Evolutionary conservation across 2,888 invertebrate species (phyloP), one percentile per base, ranked within the genome.

Genomic region (Xanthia togata): DNA sequence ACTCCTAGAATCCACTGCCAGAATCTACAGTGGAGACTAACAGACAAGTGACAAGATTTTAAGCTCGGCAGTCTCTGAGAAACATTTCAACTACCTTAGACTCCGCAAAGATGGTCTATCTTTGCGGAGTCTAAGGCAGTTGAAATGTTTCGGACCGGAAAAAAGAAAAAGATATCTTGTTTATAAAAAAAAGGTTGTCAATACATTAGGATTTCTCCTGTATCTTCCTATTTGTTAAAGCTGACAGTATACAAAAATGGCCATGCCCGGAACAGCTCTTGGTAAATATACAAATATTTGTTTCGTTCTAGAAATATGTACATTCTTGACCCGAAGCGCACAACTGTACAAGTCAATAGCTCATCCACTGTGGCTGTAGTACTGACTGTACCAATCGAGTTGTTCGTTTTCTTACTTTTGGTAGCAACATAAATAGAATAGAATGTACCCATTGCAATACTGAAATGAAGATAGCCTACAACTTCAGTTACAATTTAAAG

Each of bases 311-410:
- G 55, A 76, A 64, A 62, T n/a, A 14, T 44, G 44, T 44, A 44
- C 9, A 75, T 53, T 20, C 77, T 75, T 75, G 77, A 74, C 60
- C 74, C 17, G n/a, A 53, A 53, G 31, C 12, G 31, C 50, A 50
- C 8, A 31, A 31, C 65, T 65, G 31, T 4, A 47, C 26, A 71
- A 71, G 60, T 50, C 38, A 50, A 60, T 14, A 73, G 41, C 38
- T 38, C 9, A 38, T 8, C 38, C 38, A 38, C 38, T 9, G 38
- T 38, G 35, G 26, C 20, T 38, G 1, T 64, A 55, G 53, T 47
- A 17, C 6, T 2, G 11, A 38, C n/a, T 68, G 35, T n/a, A 44
- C 64, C 11, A 26, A 26, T 44, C 17, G 26, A 44, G 64, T 11
- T 26, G 26, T 64, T 64, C 20, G 11, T 44, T 64, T 41, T 17